Conservation (phyloP, 2,797 vertebrate genomes). For the Urocyon cinereoargenteus region DNA sequence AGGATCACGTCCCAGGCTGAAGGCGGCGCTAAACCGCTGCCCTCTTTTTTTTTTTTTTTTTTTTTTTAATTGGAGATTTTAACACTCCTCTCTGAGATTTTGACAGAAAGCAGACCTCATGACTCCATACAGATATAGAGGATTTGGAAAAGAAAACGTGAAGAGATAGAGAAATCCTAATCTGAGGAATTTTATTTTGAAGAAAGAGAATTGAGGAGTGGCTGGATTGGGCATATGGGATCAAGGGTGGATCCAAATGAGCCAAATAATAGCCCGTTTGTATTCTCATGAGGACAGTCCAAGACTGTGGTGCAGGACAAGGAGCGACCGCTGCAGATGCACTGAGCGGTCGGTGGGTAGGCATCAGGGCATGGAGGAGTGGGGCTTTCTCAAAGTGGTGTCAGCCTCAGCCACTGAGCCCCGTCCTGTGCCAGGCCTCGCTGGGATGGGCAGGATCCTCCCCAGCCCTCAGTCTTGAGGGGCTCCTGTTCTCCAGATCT, state of each 20-base stretch:
- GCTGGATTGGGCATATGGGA: no score
- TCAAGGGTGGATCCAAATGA: background rate
- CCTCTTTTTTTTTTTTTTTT: no score
- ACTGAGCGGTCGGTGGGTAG: background rate
- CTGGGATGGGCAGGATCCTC: background rate
- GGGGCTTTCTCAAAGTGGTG: background rate
- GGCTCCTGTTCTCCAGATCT: background rate
- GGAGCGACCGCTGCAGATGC: background rate
- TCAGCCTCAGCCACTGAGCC: background rate
- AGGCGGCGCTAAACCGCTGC: no score
- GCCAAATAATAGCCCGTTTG: background rate
- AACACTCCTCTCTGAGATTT: background rate
- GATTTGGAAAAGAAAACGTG: background rate
- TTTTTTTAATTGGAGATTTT: background rate
- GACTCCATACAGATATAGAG: background rate
- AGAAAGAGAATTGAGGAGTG: background rate
- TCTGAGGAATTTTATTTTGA: background rate
- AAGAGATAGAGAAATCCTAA: background rate
- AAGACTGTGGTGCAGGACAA: background rate
- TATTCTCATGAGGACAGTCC: background rate
- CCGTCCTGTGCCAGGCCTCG: background rate
- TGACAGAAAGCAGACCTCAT: background rate
- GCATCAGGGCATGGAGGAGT: background rate
- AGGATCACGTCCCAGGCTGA: no score
- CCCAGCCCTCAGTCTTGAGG: fast-evolving